Base-by-base conservation (phyloP, 2,888 invertebrate species). In the Hyppa rectilinea region DNA sequence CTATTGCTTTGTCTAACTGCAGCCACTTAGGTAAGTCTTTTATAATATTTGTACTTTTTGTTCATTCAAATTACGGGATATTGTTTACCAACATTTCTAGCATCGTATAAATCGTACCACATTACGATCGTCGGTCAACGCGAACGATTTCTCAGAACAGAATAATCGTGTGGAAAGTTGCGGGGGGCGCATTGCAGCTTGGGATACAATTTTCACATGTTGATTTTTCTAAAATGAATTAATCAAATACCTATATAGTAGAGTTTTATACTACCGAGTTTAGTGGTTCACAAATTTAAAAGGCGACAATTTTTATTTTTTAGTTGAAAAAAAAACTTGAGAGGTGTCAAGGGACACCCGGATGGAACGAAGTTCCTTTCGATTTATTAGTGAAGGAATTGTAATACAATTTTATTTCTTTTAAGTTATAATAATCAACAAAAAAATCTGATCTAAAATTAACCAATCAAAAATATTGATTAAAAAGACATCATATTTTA, bases 11-110 rank as follows among this genome's bases (percentile, higher is more conserved):
- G 14, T 9, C 5, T 34, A 14, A 70, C 12, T 49, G 47, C 29
- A 36, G 36, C 36, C 38, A n/a, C 23, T 2, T 50, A 23, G 36
- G 70, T 73, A 23, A 70, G 73, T 61, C 5, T 43, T 43, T 70
- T 63, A 20, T 9, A 17, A 5, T 14, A 34, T 26, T 59, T 45
- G 4, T 4, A 17, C 14, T 47, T 59, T 58, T 20, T 40, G 26
- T 50, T 26, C 7, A 26, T 26, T 49, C 49, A 49, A 40, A 12
- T 40, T 56, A 38, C 17, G 12, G 2, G 12, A 6, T 26, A 63
- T 20, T 31, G 26, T 43, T 34, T 45, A 14, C 5, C 0, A 9
- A 34, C 12, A 61, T 1, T 9, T 23, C 14, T 17, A 36, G 4
- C 4, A 36, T 23, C 4, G 4, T 58, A n/a, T n/a, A n/a, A n/a